Evolutionary conservation across 2,797 vertebrate species (phyloP).

Genomic region (Neosalanx taihuensis): DNA sequence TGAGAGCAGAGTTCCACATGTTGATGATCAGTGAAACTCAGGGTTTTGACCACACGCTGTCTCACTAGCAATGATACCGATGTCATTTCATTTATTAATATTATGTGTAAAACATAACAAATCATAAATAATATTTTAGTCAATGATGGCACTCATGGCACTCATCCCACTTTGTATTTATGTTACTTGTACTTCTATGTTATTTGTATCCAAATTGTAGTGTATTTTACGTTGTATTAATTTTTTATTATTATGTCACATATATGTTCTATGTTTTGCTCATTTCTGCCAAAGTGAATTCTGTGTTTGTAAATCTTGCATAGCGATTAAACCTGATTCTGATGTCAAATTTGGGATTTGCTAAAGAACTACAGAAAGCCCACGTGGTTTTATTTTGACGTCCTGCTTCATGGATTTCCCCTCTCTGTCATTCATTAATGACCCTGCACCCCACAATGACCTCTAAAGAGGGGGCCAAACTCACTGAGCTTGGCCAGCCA

Average conservation of each 20-base stretch:
- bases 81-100: not conserved
- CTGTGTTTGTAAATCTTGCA: too few species aligned
- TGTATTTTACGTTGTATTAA: too few species aligned
- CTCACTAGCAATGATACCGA: not conserved
- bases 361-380: not conserved
- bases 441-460: not conserved
- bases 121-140: not conserved
- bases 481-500: conserved; percentile 28
- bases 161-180: too few species aligned
- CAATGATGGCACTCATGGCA: not conserved
- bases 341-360: not conserved
- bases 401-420: not conserved
- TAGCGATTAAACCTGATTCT: too few species aligned
- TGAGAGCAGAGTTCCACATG: conserved; percentile 36
- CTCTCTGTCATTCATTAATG: not conserved
- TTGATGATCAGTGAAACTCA: conserved; percentile 27
- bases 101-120: not conserved
- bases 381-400: not conserved
- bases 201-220: too few species aligned
- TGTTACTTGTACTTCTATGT: too few species aligned
- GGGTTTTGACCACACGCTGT: not conserved
- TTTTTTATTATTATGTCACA: too few species aligned
- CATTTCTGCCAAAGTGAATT: too few species aligned
- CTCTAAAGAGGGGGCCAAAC: not conserved
- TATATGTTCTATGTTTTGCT: too few species aligned